phyloP scores from a whole-genome alignment of 2,113 vertebrate genomes.

The Orycteropus afer region DNA sequence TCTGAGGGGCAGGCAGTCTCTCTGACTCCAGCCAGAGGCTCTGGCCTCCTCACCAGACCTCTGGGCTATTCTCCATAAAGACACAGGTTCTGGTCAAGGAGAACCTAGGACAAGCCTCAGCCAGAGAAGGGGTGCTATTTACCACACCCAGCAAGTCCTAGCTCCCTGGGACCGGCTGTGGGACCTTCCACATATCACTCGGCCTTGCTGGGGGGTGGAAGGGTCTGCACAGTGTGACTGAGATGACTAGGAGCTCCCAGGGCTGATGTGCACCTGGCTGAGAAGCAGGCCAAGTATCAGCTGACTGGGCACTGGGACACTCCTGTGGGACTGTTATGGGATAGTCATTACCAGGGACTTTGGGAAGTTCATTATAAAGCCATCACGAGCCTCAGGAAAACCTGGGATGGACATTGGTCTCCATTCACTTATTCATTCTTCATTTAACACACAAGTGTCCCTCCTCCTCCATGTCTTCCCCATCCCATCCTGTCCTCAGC shows the following conservation, averaged over 20 bases:
- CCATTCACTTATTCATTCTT: not conserved
- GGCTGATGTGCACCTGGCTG: not conserved
- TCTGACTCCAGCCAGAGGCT: no score
- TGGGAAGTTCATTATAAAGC: not conserved
- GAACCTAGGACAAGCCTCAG: not conserved
- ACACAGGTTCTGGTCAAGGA: not conserved
- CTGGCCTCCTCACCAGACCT: not conserved
- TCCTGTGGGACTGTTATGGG: not conserved
- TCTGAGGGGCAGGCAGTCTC: not conserved
- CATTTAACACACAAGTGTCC: not conserved
- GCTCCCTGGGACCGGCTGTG: not conserved
- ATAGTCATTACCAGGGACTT: fast-evolving
- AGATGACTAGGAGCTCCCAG: not conserved
- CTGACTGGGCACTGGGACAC: fast-evolving
- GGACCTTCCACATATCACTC: not conserved
- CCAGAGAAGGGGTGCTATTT: not conserved
- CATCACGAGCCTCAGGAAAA: not conserved
- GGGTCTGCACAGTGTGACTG: not conserved
- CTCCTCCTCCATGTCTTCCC: not conserved
- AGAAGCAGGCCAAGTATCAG: not conserved
- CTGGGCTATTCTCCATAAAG: not conserved
- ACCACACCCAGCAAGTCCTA: not conserved
- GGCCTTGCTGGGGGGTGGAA: no score
- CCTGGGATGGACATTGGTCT: not conserved
- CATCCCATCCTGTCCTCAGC: not conserved